Conservation (phyloP, 2,797 vertebrate genomes). For the Synanceia verrucosa region DNA sequence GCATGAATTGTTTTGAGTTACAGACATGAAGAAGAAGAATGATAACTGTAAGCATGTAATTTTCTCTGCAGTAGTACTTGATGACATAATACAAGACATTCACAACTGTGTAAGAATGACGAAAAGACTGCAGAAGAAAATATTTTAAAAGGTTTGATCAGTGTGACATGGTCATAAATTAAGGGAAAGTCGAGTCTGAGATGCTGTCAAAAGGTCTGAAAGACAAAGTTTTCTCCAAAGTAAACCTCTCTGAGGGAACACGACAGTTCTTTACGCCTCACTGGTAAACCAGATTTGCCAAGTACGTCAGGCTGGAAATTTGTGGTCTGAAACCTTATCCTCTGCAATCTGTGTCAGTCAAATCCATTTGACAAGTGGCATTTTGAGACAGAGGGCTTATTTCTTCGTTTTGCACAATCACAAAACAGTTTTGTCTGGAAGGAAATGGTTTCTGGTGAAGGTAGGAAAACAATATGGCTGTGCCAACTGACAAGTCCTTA, state of each 20-base stretch:
- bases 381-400: conserved; percentile 74
- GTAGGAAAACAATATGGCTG: conserved; percentile 56
- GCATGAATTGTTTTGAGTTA: neutral
- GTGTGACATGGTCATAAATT: conserved; percentile 25
- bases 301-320: conserved; percentile 77
- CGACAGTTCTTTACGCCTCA: conserved; percentile 82
- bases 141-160: conserved; percentile 7
- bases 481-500: conserved; percentile 61
- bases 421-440: conserved; percentile 62
- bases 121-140: neutral
- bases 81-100: neutral
- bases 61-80: neutral
- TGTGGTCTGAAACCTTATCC: conserved; percentile 83
- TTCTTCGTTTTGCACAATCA: conserved; percentile 72
- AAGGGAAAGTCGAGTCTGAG: conserved; percentile 49
- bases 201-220: conserved; percentile 58
- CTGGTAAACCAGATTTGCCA: conserved; percentile 84
- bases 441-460: conserved; percentile 63
- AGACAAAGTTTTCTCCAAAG: conserved; percentile 75
- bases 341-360: conserved; percentile 84
- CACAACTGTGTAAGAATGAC: neutral
- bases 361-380: conserved; percentile 77
- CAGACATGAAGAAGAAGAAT: neutral
- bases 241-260: conserved; percentile 63
- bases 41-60: neutral